A percentile compares a stretch with the other conserved stretches of the same genome.
phyloP scores from a whole-genome alignment of 2,797 vertebrate genomes.

The Phataginus tetradactyla region DNA sequence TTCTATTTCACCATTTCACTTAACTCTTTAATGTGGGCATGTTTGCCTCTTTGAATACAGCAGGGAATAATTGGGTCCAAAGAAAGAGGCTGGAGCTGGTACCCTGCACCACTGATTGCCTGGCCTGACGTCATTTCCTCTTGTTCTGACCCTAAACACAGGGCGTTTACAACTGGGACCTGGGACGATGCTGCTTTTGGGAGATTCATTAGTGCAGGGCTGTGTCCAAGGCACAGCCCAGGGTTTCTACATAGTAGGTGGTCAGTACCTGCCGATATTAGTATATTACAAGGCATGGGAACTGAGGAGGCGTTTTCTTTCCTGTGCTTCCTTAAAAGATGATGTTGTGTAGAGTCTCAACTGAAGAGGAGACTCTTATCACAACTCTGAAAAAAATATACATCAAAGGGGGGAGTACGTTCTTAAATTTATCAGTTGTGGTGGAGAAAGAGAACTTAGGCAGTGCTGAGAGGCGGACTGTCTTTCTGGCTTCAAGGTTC shows the following conservation, averaged over 20 bases:
- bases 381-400: not conserved
- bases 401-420: not conserved
- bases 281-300: not conserved
- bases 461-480: not conserved
- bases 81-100: not conserved
- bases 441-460: not conserved
- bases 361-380: not conserved
- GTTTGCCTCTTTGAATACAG: not conserved
- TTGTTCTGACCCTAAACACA: not conserved
- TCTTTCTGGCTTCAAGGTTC: not conserved
- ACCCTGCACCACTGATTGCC: not conserved
- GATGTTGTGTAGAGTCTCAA: too few species aligned
- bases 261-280: not conserved
- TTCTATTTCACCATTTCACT: not conserved
- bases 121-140: not conserved
- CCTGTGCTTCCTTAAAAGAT: not conserved
- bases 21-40: not conserved
- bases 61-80: not conserved
- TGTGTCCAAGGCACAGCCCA: rapidly evolving
- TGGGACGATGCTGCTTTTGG: not conserved
- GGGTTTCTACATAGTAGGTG: not conserved
- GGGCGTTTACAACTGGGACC: not conserved
- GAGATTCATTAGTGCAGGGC: not conserved
- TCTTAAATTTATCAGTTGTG: not conserved
- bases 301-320: not conserved